Evolutionary conservation across 1,140 invertebrate species (phyloP).

Genomic region (Scaptomyza hsui): DNA sequence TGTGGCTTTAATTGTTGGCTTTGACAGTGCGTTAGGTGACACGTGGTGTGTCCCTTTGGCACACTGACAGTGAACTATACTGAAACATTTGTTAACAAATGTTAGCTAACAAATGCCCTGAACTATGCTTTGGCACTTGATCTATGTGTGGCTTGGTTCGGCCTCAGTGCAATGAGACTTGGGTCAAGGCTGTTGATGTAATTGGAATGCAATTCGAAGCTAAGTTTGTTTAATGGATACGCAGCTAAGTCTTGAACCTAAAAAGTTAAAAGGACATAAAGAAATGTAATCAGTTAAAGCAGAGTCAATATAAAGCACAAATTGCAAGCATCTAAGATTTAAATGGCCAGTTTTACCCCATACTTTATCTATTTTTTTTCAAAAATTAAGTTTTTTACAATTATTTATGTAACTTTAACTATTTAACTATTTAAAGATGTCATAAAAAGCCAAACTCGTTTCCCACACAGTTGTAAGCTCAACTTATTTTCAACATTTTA

Average conservation of each 20-base stretch:
- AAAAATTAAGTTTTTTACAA: no score
- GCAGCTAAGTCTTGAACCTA: no score
- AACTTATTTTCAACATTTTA: no score
- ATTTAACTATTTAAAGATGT: no score
- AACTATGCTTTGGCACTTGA: constrained; percentile 17
- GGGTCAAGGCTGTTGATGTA: constrained; percentile 60
- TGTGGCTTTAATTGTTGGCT: constrained; percentile 30
- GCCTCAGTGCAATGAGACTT: constrained; percentile 1
- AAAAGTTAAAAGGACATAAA: not conserved
- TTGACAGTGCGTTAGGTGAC: constrained; percentile 16
- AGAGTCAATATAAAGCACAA: no score
- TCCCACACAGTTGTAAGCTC: no score
- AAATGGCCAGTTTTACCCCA: no score
- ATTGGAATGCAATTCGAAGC: not conserved
- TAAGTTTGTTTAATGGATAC: not conserved
- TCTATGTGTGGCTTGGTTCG: constrained; percentile 25
- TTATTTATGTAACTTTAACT: no score
- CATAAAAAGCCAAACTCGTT: no score
- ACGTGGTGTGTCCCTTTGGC: constrained; percentile 50
- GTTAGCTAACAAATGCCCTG: constrained; percentile 67
- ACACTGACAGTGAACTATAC: constrained; percentile 67
- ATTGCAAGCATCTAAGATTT: no score
- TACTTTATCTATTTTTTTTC: no score
- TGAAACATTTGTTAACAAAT: constrained; percentile 46
- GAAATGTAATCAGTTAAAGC: not conserved